These are phyloP conservation scores for Muricea muricata DNA, from an alignment of 92 coral and sea anemone species.

Conservation along the genomic window DNA sequence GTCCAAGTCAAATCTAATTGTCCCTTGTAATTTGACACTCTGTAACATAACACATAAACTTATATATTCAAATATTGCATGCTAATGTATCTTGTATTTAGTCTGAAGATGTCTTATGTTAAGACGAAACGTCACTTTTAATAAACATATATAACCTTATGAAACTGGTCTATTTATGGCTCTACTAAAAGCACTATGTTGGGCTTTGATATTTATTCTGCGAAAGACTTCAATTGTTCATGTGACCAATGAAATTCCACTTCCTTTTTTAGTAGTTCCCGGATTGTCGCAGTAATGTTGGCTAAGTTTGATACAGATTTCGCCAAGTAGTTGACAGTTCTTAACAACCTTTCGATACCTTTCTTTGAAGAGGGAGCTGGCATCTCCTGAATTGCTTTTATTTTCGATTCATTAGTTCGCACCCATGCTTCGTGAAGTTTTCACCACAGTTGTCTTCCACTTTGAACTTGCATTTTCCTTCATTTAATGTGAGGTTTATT, in stretches of 20 bases:
- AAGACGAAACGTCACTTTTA: too few species aligned
- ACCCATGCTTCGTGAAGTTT: not conserved
- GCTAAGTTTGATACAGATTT: constrained; percentile 19
- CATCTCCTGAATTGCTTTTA: constrained; percentile 35
- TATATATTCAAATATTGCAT: too few species aligned
- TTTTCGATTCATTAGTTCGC: constrained; percentile 4
- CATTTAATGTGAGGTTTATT: constrained; percentile 5
- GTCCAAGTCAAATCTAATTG: too few species aligned
- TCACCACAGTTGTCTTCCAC: constrained; percentile 13
- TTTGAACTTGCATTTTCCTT: not conserved
- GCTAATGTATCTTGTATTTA: too few species aligned
- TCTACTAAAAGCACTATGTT: not conserved
- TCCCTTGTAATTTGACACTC: too few species aligned
- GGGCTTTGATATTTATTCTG: not conserved
- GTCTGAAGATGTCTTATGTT: too few species aligned
- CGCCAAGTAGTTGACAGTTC: constrained; percentile 14
- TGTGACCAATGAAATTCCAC: constrained; percentile 14
- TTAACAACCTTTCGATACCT: constrained; percentile 8
- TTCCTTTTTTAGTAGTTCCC: constrained; percentile 4
- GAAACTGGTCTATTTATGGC: not conserved
- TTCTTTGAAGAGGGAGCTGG: constrained; percentile 25
- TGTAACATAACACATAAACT: too few species aligned
- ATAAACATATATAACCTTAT: too few species aligned
- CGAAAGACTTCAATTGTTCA: not conserved
- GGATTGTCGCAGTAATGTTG: not conserved